Conservation (phyloP, 2,888 invertebrate genomes). For the Diarsia rubi region DNA sequence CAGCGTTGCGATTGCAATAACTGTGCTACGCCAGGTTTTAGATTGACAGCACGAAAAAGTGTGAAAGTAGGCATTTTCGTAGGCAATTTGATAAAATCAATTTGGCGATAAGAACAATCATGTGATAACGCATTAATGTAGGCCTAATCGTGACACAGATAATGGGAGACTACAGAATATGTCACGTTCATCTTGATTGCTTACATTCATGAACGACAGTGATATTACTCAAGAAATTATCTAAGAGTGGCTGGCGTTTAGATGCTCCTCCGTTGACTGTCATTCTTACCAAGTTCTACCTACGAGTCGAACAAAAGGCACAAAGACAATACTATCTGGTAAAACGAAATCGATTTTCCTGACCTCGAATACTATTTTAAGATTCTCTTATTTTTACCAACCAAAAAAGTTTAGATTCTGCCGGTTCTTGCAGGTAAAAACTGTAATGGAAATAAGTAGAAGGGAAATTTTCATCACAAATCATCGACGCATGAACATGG, state of each 20-base stretch:
- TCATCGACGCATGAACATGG: constrained; percentile 29
- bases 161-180: constrained; percentile 15
- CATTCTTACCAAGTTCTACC: constrained; percentile 1
- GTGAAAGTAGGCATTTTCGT: constrained; percentile 45
- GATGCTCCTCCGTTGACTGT: not conserved
- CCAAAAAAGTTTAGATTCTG: not conserved
- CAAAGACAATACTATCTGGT: constrained; percentile 29
- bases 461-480: constrained; percentile 22
- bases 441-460: not conserved
- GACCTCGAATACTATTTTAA: constrained; percentile 39
- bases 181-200: constrained; percentile 52
- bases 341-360: constrained; percentile 28
- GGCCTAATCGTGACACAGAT: constrained; percentile 45
- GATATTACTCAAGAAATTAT: constrained; percentile 19
- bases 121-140: constrained; percentile 49
- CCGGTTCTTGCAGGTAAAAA: not conserved
- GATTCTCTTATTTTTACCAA: constrained; percentile 10
- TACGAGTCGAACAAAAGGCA: constrained; percentile 15
- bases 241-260: constrained; percentile 13
- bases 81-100: constrained; percentile 30
- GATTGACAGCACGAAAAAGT: constrained; percentile 52
- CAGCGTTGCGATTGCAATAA: constrained; percentile 46
- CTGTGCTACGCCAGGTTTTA: constrained; percentile 31
- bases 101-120: constrained; percentile 47
- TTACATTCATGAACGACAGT: constrained; percentile 20